Conservation (phyloP, 37 sponge, comb jelly and placozoan genomes). For the Theonella swinhoei region DNA sequence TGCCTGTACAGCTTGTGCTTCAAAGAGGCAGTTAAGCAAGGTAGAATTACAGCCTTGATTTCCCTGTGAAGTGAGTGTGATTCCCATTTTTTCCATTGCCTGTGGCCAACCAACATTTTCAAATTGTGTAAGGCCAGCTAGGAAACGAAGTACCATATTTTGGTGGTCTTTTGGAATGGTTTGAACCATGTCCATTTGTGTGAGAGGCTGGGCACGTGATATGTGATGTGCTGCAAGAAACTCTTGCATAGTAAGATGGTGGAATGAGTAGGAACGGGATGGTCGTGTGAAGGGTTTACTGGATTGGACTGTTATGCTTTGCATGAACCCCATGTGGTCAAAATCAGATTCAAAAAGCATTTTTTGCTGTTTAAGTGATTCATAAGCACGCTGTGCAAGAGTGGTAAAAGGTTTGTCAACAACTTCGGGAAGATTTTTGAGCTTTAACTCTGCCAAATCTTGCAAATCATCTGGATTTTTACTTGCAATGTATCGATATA, state of each 20-base stretch:
- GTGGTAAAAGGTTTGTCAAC: not conserved
- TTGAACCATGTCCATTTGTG: slow-evolving; percentile 7
- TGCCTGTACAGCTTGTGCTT: slow-evolving; percentile 6
- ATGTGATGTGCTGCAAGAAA: slow-evolving; percentile 50
- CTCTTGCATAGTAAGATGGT: slow-evolving; percentile 57
- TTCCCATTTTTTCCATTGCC: not conserved
- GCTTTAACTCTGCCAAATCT: not conserved
- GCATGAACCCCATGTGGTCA: slow-evolving; percentile 35
- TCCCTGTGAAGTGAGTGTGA: not conserved
- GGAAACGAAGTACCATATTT: slow-evolving; percentile 21
- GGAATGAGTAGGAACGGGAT: slow-evolving; percentile 25
- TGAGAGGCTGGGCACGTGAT: not conserved
- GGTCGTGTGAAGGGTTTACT: not conserved
- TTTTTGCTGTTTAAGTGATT: slow-evolving; percentile 24
- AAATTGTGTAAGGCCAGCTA: slow-evolving; percentile 32
- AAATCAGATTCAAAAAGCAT: slow-evolving; percentile 20
- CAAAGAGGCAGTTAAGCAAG: slow-evolving; percentile 34
- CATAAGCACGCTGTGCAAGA: slow-evolving; percentile 20
- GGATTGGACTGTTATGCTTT: not conserved
- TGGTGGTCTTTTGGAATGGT: not conserved
- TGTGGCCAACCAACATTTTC: not conserved
- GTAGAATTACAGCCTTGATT: not conserved
- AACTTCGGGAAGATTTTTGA: slow-evolving; percentile 13
- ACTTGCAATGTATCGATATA: slow-evolving; percentile 4
- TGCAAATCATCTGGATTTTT: not conserved